phyloP scores from a whole-genome alignment of 2,113 vertebrate genomes.

The Corvus cornix region DNA sequence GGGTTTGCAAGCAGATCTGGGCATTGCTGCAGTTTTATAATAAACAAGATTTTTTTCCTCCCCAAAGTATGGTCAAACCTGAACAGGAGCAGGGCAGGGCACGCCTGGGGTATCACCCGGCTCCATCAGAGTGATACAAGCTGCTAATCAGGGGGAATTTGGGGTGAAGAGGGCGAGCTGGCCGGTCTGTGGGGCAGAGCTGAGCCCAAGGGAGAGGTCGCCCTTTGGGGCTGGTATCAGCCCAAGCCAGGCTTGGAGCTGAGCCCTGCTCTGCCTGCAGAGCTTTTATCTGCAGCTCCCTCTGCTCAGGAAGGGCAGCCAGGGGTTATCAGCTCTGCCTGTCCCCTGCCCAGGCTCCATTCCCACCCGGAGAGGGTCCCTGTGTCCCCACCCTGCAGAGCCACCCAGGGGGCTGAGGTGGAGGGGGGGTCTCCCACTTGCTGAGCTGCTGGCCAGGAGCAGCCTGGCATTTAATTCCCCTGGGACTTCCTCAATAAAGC shows the following conservation, averaged over 20 bases:
- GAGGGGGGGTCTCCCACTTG: neutral
- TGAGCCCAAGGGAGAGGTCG: neutral
- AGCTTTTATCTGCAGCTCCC: slow-evolving; percentile 19
- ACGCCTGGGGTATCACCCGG: accelerated
- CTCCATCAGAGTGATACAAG: neutral
- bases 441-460: neutral
- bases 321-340: neutral
- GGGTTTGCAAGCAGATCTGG: neutral
- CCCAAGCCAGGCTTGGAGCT: slow-evolving; percentile 5
- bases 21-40: neutral
- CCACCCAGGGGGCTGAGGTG: neutral
- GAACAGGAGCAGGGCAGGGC: neutral
- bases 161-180: neutral
- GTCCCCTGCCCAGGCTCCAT: neutral
- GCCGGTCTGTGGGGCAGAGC: neutral
- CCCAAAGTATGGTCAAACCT: neutral
- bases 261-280: neutral
- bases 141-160: neutral
- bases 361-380: neutral
- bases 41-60: neutral
- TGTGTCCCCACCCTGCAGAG: neutral
- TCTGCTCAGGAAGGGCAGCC: neutral
- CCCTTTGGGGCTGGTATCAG: slow-evolving; percentile 12
- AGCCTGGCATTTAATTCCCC: neutral
- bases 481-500: neutral